These are phyloP conservation scores for Entomobrya proxima DNA, from an alignment of 2,888 invertebrate genomes.

Conservation along the genomic window DNA sequence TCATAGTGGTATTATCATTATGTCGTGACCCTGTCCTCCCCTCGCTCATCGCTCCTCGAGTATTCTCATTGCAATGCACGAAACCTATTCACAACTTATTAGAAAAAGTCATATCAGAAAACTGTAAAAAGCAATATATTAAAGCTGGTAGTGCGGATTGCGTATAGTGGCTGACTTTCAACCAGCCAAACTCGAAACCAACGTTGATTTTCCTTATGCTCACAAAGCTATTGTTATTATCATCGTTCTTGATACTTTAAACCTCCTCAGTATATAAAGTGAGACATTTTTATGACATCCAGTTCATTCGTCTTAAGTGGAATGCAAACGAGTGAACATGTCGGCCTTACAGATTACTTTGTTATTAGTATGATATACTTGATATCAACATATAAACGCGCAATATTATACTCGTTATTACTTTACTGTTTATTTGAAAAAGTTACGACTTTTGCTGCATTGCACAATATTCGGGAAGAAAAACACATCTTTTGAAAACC, in stretches of 20 bases:
- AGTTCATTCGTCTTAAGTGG: slow-evolving; percentile 66
- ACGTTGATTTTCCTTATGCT: not conserved
- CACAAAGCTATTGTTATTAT: not conserved
- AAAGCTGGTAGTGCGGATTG: not conserved
- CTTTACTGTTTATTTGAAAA: not conserved
- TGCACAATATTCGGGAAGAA: not conserved
- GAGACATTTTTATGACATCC: slow-evolving; percentile 68
- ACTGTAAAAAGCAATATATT: not conserved
- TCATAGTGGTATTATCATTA: slow-evolving; percentile 48
- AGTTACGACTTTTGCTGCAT: not conserved
- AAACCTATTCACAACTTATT: slow-evolving; percentile 40
- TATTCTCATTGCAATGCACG: not conserved
- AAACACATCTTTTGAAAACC: not conserved
- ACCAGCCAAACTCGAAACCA: too few relatives aligned
- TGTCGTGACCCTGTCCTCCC: slow-evolving; percentile 68
- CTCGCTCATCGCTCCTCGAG: slow-evolving; percentile 1
- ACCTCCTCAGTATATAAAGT: slow-evolving; percentile 23
- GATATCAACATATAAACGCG: not conserved
- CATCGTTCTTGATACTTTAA: not conserved
- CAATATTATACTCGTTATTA: not conserved
- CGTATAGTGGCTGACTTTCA: too few relatives aligned
- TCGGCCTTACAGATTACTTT: slow-evolving; percentile 66
- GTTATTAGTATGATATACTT: slow-evolving; percentile 43
- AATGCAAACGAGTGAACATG: slow-evolving; percentile 68
- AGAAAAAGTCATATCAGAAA: not conserved